Evolutionary conservation across 2,113 vertebrate genomes (phyloP), one percentile per base, ranked within the genome.

Genomic region (Nothobranchius furzeri): DNA sequence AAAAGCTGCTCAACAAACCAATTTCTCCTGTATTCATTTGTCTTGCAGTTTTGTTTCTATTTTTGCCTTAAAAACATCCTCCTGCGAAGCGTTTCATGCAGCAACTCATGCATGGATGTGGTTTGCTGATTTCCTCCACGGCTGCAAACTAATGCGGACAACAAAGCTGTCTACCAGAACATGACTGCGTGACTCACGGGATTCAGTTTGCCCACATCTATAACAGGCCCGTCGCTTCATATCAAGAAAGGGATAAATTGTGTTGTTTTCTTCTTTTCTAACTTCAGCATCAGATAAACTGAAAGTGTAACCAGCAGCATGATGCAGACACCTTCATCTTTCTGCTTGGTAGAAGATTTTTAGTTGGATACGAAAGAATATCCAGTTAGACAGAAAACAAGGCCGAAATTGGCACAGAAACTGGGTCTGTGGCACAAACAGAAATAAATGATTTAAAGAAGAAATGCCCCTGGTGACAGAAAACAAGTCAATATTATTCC

Each of bases 181-280:
- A 8, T 65, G 51, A 24, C 30, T 40, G 46, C 13, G 51, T 50
- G 53, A 57, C 60, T 70, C 62, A 50, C 13, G 57, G 66, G 71
- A 67, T 64, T 79, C 45, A 9, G 40, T 78, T 75, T 60, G 46
- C 59, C 62, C 60, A 70, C 77, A 84, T 74, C 54, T 45, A 70
- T 66, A 68, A 66, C 47, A 37, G 20, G 8, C 69, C 74, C 74
- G 86, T 68, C 65, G 0, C 25, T 47, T 73, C 12, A 7, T 12
- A 64, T 81, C 72, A 81, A 48, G 45, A 48, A 1, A 30, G 4
- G 48, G 12, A 72, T 72, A 11, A 68, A 72, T 77, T 67, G 37
- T 76, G 67, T 63, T 2, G 58, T 7, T 55, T 60, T 68, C 20
- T 40, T 40, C 3, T 63, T 61, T 71, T 30, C 30, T 46, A 43